These are phyloP conservation scores for Phalloptychus januarius DNA, from an alignment of 2,797 vertebrate genomes.

Conservation along the genomic window DNA sequence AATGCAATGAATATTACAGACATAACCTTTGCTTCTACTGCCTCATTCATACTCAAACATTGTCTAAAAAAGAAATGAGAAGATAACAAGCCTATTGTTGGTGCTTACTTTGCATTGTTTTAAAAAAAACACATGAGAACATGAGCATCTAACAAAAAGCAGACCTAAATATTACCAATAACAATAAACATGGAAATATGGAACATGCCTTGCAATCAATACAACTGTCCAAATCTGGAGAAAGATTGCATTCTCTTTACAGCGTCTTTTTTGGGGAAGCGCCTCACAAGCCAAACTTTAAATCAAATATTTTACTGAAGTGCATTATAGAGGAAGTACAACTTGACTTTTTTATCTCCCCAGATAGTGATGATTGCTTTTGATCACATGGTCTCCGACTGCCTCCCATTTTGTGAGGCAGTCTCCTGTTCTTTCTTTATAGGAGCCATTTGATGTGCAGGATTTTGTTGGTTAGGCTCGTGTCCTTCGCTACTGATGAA, in stretches of 20 bases:
- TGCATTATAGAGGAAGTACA: background rate
- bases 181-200: background rate
- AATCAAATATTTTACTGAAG: background rate
- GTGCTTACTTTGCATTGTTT: background rate
- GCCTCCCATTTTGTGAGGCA: constrained; percentile 9
- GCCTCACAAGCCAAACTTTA: background rate
- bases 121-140: background rate
- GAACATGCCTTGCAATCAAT: background rate
- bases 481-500: constrained; percentile 41
- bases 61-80: constrained; percentile 12
- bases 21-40: constrained; percentile 3
- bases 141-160: background rate
- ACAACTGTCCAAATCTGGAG: background rate
- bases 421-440: constrained; percentile 19
- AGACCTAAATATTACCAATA: background rate
- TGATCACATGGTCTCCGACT: background rate
- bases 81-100: background rate
- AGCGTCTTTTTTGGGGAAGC: background rate
- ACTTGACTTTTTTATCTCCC: background rate
- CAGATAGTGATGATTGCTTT: background rate
- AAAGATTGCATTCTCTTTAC: constrained; percentile 1
- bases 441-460: background rate
- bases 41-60: constrained; percentile 9
- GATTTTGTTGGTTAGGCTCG: constrained; percentile 34
- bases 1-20: constrained; percentile 10